These are phyloP conservation scores for Odocoileus hemionus DNA, from an alignment of 2,113 vertebrate genomes.

Conservation along the genomic window DNA sequence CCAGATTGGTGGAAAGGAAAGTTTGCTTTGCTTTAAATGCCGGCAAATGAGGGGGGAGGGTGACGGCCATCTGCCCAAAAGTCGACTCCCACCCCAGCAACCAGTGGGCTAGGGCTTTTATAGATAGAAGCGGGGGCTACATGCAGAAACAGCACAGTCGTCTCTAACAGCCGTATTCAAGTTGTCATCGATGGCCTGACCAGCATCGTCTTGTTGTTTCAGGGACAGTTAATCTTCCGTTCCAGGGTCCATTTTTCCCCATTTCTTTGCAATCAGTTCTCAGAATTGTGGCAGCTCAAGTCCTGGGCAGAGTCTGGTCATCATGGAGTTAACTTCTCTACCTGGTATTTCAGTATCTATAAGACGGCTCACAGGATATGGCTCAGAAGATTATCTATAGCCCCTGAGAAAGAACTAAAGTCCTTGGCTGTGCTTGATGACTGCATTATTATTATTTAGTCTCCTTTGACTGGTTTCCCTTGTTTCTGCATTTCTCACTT, in stretches of 20 bases:
- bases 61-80: background rate
- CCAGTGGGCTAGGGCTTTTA: background rate
- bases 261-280: background rate
- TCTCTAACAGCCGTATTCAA: accelerated
- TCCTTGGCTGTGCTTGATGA: accelerated
- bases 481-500: background rate
- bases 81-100: background rate
- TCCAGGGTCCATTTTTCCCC: background rate
- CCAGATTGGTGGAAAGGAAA: background rate
- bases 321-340: accelerated
- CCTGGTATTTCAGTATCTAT: background rate
- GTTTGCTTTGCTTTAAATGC: background rate
- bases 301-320: background rate
- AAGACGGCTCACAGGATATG: background rate
- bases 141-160: accelerated
- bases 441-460: background rate
- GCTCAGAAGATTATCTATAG: background rate
- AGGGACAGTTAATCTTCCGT: background rate
- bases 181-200: accelerated
- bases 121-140: background rate
- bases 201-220: background rate
- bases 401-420: background rate
- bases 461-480: background rate
- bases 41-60: background rate
- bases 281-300: background rate